Base-by-base conservation (phyloP, 2,888 invertebrate species). In the Allophyes oxyacanthae region DNA sequence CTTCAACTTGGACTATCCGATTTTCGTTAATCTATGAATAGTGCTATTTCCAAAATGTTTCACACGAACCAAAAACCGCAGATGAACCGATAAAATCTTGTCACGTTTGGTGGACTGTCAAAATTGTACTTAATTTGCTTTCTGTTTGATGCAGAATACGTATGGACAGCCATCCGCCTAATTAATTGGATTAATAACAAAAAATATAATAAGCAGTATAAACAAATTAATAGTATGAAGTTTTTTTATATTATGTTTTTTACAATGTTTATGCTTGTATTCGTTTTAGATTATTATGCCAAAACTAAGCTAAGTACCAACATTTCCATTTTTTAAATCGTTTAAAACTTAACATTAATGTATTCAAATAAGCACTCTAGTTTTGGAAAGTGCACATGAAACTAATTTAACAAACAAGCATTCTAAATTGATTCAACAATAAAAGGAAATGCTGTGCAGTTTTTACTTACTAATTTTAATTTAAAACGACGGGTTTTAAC, bases 71-170 rank as follows among this genome's bases (percentile, higher is more conserved):
- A 48, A 69, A 66, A 72, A 70, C 64, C 73, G 54, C 74, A 75
- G 74, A 73, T 77, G 75, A 62, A 43, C 60, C 55, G 81, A 82
- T 83, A 78, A 78, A 75, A 75, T 61, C 70, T 73, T 50, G 76
- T 78, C 81, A 75, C 70, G 69, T 79, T 76, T 70, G 68, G 67
- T 75, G 67, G 56, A 67, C 71, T 77, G 72, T 79, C 71, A 72
- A 72, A 76, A 67, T 73, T 70, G 75, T 75, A 68, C 75, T 65
- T 64, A 76, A 72, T 77, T 77, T 62, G 61, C 59, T 58, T 49
- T 58, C 13, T 36, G 43, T 66, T 66, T 60, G 60, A 64, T 72
- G 14, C 40, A 28, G 1, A 55, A 70, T 51, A 3, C 20, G 54
- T 64, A 58, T 54, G 38, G 70, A 75, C 70, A 75, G 56, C 28